Percentiles rank a stretch among this genome's conserved stretches.
Conservation (phyloP, 2,888 invertebrate species). For the Melanotus villosus region DNA sequence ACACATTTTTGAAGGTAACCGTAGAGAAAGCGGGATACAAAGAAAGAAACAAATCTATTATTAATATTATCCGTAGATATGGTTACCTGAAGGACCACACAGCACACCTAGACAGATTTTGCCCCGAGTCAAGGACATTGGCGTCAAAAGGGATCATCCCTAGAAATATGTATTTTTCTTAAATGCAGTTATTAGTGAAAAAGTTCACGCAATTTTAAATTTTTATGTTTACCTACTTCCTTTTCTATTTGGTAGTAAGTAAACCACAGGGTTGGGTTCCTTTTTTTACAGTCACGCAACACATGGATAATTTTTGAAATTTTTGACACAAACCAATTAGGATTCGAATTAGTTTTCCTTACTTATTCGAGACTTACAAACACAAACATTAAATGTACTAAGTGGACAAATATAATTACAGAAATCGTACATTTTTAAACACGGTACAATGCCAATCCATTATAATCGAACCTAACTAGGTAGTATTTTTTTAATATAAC, state of each 20-base stretch:
- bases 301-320: no score
- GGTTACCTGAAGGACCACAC: conserved; percentile 42
- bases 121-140: conserved; percentile 47
- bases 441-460: no score
- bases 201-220: conserved; percentile 23
- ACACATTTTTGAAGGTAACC: not conserved
- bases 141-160: conserved; percentile 41
- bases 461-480: no score
- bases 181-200: conserved; percentile 30
- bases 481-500: no score
- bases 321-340: no score
- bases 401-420: no score
- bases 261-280: conserved; percentile 8
- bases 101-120: conserved; percentile 45
- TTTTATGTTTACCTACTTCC: conserved; percentile 11
- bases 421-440: no score
- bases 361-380: no score
- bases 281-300: no score
- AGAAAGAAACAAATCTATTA: not conserved
- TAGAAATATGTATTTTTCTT: conserved; percentile 13
- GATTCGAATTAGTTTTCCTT: no score
- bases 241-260: not conserved
- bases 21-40: not conserved
- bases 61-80: not conserved
- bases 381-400: no score